These are phyloP conservation scores for Henricia sp. DNA, from an alignment of 53 echinoderm and acorn worm species.

Conservation along the genomic window DNA sequence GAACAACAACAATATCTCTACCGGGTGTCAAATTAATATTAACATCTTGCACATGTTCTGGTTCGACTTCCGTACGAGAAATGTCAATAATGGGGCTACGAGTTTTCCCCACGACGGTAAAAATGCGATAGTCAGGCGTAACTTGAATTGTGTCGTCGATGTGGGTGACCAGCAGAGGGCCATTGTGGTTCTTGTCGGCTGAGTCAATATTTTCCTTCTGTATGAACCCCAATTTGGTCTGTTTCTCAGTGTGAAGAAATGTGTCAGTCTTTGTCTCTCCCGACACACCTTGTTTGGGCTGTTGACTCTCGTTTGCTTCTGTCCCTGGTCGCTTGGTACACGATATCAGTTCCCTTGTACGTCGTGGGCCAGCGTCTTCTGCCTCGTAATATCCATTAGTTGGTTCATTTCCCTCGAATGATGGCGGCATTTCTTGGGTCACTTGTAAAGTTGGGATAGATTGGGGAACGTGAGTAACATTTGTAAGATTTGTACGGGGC, in stretches of 20 bases:
- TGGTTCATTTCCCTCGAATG: neutral
- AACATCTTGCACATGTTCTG: neutral
- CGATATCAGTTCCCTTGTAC: neutral
- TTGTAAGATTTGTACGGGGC: neutral
- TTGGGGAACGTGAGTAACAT: neutral
- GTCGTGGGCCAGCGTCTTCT: constrained; percentile 22
- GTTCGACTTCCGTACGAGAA: neutral
- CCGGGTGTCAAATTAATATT: constrained; percentile 8
- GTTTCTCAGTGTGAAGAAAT: constrained; percentile 4
- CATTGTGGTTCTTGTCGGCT: constrained; percentile 12
- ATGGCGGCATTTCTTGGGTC: constrained; percentile 2
- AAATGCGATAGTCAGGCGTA: constrained; percentile 18
- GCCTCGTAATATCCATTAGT: neutral
- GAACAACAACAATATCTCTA: neutral
- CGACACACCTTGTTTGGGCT: constrained; percentile 30
- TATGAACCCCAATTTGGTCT: constrained; percentile 23
- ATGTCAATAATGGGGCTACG: neutral
- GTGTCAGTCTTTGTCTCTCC: constrained; percentile 30
- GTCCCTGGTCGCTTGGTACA: constrained; percentile 39
- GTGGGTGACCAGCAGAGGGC: neutral
- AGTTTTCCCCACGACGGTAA: constrained; percentile 24
- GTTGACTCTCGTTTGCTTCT: constrained; percentile 43
- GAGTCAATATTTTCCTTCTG: constrained; percentile 51
- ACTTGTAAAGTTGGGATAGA: neutral
- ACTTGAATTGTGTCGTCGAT: neutral